Evolutionary conservation across 2,797 vertebrate genomes (phyloP).

Genomic region (Enteromius unitaeniatus): DNA sequence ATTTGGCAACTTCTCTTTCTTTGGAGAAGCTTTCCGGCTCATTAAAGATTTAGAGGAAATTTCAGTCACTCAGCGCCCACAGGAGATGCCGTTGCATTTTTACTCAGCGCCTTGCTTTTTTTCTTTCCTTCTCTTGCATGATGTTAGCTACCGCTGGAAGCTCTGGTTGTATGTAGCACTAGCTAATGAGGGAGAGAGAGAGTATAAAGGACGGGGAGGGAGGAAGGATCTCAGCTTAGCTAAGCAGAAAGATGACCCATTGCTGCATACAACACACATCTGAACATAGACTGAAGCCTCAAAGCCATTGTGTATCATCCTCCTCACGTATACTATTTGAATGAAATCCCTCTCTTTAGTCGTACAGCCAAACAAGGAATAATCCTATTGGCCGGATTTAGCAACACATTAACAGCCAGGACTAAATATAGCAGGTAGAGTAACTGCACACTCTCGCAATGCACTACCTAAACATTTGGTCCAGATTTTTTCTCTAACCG

Average conservation of each 20-base stretch:
- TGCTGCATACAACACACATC: constrained; percentile 43
- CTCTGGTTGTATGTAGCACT: constrained; percentile 51
- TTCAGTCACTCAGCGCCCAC: constrained; percentile 82
- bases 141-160: constrained; percentile 62
- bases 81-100: constrained; percentile 80
- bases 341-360: constrained; percentile 26
- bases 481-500: constrained; percentile 40
- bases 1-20: constrained; percentile 75
- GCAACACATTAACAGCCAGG: constrained; percentile 56
- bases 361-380: constrained; percentile 37
- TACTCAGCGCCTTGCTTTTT: constrained; percentile 67
- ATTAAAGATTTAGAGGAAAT: constrained; percentile 84
- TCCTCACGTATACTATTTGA: constrained; percentile 16
- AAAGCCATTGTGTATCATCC: not conserved
- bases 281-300: constrained; percentile 22
- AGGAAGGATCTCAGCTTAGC: constrained; percentile 60
- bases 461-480: constrained; percentile 52
- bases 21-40: constrained; percentile 76
- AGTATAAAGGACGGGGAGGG: constrained; percentile 38
- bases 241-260: constrained; percentile 63
- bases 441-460: constrained; percentile 48
- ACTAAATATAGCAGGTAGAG: constrained; percentile 61
- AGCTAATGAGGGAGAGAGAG: constrained; percentile 56
- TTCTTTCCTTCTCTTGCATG: constrained; percentile 48
- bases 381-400: constrained; percentile 58